Evolutionary conservation across 1,140 invertebrate genomes (phyloP).

Genomic region (Polyergus mexicanus): DNA sequence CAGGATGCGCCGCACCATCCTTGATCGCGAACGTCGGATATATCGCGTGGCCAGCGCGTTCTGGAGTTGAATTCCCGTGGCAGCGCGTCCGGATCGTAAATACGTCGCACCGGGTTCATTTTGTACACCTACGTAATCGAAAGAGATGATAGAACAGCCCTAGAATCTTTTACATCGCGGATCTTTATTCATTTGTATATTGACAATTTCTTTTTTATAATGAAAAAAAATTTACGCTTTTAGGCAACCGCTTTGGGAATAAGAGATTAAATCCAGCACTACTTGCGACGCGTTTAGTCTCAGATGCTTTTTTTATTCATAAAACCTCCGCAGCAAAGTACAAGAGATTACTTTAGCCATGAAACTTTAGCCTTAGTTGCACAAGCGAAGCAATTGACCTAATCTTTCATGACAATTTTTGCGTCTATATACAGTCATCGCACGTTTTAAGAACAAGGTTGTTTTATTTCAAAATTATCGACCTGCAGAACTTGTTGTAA

Average conservation of each 20-base stretch:
- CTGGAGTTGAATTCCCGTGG: conserved; percentile 92
- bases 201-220: background rate
- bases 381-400: conserved; percentile 27
- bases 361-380: conserved; percentile 43
- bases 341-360: conserved; percentile 33
- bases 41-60: conserved; percentile 90
- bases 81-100: conserved; percentile 88
- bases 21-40: conserved; percentile 94
- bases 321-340: conserved; percentile 7
- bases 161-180: background rate
- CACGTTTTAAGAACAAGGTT: conserved; percentile 36
- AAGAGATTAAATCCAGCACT: background rate
- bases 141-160: background rate
- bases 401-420: conserved; percentile 24
- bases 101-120: conserved; percentile 90
- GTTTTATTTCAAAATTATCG: conserved; percentile 15
- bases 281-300: background rate
- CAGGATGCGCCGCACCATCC: conserved; percentile 97
- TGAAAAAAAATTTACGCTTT: background rate
- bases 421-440: conserved; percentile 7
- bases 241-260: background rate
- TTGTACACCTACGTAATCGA: conserved; percentile 86
- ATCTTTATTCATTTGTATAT: background rate
- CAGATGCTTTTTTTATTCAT: conserved; percentile 15
- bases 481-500: background rate